Percentiles rank a stretch among this genome's conserved stretches.
Conservation (phyloP, 1,140 invertebrate genomes). For the Hyposmocoma kahamanoa region DNA sequence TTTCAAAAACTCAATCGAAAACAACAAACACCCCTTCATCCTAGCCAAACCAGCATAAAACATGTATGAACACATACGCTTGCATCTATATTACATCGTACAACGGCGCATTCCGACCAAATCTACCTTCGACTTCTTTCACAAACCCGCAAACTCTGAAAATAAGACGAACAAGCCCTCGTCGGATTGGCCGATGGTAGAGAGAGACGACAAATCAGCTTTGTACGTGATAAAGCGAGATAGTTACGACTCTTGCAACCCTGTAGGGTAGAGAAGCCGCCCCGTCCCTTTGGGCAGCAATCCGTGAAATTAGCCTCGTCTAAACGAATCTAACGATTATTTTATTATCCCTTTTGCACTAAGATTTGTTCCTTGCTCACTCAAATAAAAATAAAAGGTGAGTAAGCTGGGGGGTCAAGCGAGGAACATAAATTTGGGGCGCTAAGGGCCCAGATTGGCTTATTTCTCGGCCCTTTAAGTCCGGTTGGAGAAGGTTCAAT, state of each 20-base stretch:
- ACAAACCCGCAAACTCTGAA: constrained; percentile 50
- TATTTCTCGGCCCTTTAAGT: constrained; percentile 60
- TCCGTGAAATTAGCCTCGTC: constrained; percentile 70
- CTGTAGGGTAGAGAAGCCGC: no score
- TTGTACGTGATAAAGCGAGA: constrained; percentile 15
- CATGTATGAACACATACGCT: no score
- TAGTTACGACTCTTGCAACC: constrained; percentile 23
- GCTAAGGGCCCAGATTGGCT: constrained; percentile 53
- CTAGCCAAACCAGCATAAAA: no score
- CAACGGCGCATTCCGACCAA: no score
- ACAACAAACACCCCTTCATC: no score
- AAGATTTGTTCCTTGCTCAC: constrained; percentile 73
- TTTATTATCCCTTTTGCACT: constrained; percentile 72
- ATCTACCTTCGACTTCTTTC: no score
- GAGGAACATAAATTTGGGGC: constrained; percentile 56
- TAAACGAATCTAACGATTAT: constrained; percentile 74
- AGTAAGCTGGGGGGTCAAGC: constrained; percentile 66
- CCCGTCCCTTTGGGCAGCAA: constrained; percentile 65
- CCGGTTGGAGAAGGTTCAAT: constrained; percentile 15
- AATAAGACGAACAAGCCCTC: constrained; percentile 37
- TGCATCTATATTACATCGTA: no score
- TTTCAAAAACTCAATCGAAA: no score
- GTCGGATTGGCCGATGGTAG: constrained; percentile 46
- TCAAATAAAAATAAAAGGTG: constrained; percentile 73
- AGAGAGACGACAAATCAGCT: constrained; percentile 15